Evolutionary conservation across 2,797 vertebrate genomes (phyloP), one percentile per base, ranked within the genome.

Genomic region (Periophthalmus magnuspinnatus): DNA sequence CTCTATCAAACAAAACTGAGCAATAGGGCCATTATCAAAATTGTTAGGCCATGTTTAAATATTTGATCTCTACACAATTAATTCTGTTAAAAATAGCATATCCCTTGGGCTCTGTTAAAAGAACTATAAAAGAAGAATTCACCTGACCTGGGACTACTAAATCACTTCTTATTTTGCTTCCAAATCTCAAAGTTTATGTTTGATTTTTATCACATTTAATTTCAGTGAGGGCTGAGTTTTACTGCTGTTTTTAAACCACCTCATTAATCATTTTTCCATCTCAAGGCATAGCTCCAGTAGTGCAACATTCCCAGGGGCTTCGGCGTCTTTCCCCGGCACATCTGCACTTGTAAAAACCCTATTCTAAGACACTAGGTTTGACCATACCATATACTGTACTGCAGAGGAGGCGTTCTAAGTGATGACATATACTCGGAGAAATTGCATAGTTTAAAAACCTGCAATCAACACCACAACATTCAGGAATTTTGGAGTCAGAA

Each of bases 401-500:
- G n/a, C 33, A 55, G 16, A 41, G 36, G 65, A 48, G 63, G 69
- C 64, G 6, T 22, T 63, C 19, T 2, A 36, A 73, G 45, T 58
- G 47, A 67, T 36, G 41, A 72, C 28, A 58, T 36, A 60, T 59
- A 21, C 48, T 61, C 8, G 21, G 57, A 55, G 22, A 13, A 69
- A 45, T 64, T 78, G 11, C 76, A 52, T 59, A 45, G 5, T 69
- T 22, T 65, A n/a, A 33, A 14, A 64, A 78, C 36, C 34, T 62
- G 60, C 4, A 24, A 24, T 33, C 62, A 74, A 48, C 62, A 21
- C 57, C 22, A 60, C 61, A 60, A 80, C 80, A 67, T 70, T 56
- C 38, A 38, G 72, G 24, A 55, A 41, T 76, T 80, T 79, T 66
- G 28, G 50, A 70, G 69, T 47, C 69, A 62, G 78, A 74, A 76